Evolutionary conservation across 2,797 vertebrate species (phyloP), one percentile per base, ranked within the genome.

Genomic region (Aphelocoma californica): DNA sequence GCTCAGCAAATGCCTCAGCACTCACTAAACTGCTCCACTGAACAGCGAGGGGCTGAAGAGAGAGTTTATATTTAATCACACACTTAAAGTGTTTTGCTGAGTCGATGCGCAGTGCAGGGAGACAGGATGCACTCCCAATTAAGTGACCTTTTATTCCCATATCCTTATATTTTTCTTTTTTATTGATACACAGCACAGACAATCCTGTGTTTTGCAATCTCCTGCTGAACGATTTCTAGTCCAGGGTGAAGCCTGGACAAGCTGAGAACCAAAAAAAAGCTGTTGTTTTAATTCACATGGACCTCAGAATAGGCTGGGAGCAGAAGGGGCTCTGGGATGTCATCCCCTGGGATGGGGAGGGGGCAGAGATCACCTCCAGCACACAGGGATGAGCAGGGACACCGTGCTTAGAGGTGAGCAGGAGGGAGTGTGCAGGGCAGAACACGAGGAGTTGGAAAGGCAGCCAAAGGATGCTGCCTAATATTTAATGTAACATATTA

Each of bases 391-490:
- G 40, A 26, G 20, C 40, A 56, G 65, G 66, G 57, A 54, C 53
- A 15, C 34, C 20, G 45, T 6, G 48, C 12, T 44, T 1, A 9
- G 67, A 25, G 56, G 25, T 1, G 25, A 53, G 48, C 38, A 25
- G 44, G 28, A 40, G 16, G 42, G 56, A 84, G 14, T 0, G 0
- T 2, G 69, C 15, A 31, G 56, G 18, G 9, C 44, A 50, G 62
- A 18, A 11, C 38, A 17, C 0, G 0, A 12, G 6, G 18, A 47
- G 15, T 0, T 3, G 45, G 47, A 31, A 48, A 29, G 16, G 21
- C 25, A 54, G 42, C 16, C 54, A 32, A 61, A 48, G 60, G 48
- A 38, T 24, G n/a, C 34, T 65, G 29, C 18, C 21, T n/a, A 38
- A 5, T 15, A 65, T 29, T 32, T 19, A n/a, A 44, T 7, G 12